These are phyloP conservation scores for Tokudaia tokunoshimensis DNA, from an alignment of 2,797 vertebrate species.

Conservation along the genomic window DNA sequence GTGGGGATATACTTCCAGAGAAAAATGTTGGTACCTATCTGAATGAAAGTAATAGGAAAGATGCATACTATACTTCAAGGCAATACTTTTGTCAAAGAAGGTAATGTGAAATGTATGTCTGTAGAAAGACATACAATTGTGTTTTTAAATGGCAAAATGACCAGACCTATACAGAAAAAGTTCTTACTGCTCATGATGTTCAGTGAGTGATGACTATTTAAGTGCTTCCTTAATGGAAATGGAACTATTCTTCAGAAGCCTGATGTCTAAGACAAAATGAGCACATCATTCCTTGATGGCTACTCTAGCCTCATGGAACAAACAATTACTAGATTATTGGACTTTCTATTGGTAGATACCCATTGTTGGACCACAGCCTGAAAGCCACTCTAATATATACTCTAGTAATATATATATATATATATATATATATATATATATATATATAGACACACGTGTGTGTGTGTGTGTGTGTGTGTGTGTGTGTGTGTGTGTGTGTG, in stretches of 20 bases:
- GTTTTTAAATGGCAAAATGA: constrained; percentile 49
- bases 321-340: neutral
- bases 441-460: accelerated
- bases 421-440: neutral
- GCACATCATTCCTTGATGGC: neutral
- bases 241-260: neutral
- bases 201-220: neutral
- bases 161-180: neutral
- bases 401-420: accelerated
- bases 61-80: constrained; percentile 51
- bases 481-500: neutral
- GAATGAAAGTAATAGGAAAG: constrained; percentile 68
- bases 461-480: neutral
- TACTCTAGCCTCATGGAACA: neutral
- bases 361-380: neutral
- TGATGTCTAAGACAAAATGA: constrained; percentile 44
- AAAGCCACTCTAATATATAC: neutral
- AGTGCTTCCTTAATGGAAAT: neutral
- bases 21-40: constrained; percentile 32
- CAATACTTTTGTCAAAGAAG: constrained; percentile 6
- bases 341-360: neutral
- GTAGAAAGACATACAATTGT: neutral
- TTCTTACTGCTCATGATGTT: constrained; percentile 15
- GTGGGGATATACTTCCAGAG: constrained; percentile 9
- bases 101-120: constrained; percentile 26